phyloP scores from a whole-genome alignment of 2,113 vertebrate genomes.

The Hyaena hyaena region DNA sequence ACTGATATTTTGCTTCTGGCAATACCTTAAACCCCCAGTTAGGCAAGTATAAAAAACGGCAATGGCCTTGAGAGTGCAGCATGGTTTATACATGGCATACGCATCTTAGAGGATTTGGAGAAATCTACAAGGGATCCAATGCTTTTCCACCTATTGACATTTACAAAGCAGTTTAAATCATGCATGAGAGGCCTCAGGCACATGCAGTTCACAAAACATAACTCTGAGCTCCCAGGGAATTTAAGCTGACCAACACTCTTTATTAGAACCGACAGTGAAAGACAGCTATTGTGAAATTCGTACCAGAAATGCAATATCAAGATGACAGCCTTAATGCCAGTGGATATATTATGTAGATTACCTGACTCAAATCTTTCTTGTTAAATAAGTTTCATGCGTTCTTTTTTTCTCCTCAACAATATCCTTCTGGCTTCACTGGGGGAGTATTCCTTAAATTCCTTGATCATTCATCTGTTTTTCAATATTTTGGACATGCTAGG shows the following conservation, averaged over 20 bases:
- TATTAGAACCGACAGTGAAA: constrained; percentile 93
- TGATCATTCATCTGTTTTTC: constrained; percentile 83
- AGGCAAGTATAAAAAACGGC: constrained; percentile 88
- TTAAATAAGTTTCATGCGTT: constrained; percentile 85
- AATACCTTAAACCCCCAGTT: constrained; percentile 88
- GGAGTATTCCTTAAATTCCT: constrained; percentile 84
- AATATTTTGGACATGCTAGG: constrained; percentile 79
- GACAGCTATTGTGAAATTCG: constrained; percentile 86
- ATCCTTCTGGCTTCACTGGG: constrained; percentile 80
- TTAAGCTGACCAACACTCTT: constrained; percentile 89
- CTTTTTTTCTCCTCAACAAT: constrained; percentile 79
- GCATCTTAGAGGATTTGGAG: constrained; percentile 89
- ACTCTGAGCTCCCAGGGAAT: constrained; percentile 87
- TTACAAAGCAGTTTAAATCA: constrained; percentile 95
- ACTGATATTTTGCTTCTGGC: constrained; percentile 89
- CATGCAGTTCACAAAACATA: constrained; percentile 89
- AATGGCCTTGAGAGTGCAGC: constrained; percentile 88
- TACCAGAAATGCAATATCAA: constrained; percentile 84
- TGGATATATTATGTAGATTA: constrained; percentile 89
- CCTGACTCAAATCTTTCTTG: constrained; percentile 84
- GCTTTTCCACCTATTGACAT: constrained; percentile 93
- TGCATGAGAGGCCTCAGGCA: constrained; percentile 92
- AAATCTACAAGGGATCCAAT: constrained; percentile 89
- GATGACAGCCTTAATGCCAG: constrained; percentile 86
- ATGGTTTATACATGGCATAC: constrained; percentile 86